Percentiles rank a stretch among this genome's conserved stretches.
These are phyloP conservation scores for Leptinotarsa juncta DNA, from an alignment of 2,888 invertebrate species.

Conservation along the genomic window DNA sequence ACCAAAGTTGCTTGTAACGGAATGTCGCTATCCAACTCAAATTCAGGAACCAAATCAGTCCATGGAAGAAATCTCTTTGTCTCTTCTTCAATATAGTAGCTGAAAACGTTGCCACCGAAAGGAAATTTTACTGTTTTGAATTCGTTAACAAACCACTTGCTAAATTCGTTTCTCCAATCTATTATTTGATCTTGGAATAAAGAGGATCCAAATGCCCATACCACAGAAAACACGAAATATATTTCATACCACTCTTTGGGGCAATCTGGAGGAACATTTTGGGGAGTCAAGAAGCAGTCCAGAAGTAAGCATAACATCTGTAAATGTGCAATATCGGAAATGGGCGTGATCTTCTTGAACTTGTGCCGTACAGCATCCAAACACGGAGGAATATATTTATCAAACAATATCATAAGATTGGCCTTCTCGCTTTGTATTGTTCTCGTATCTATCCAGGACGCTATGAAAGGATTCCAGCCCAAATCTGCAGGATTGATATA, in stretches of 20 bases:
- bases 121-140: constrained; percentile 94
- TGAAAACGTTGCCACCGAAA: constrained; percentile 82
- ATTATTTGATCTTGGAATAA: constrained; percentile 91
- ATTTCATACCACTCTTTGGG: constrained; percentile 95
- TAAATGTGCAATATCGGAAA: constrained; percentile 90
- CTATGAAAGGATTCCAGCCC: constrained; percentile 94
- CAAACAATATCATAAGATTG: constrained; percentile 87
- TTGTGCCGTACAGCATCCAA: constrained; percentile 79
- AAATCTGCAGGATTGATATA: constrained; percentile 95
- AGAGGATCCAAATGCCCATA: constrained; percentile 95
- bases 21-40: constrained; percentile 87
- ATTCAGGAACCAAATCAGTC: constrained; percentile 82
- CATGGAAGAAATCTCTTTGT: constrained; percentile 88
- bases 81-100: constrained; percentile 88
- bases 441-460: constrained; percentile 88
- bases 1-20: constrained; percentile 84
- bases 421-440: constrained; percentile 80
- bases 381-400: constrained; percentile 90
- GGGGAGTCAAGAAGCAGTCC: constrained; percentile 84
- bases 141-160: constrained; percentile 94
- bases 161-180: constrained; percentile 94
- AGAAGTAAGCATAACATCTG: constrained; percentile 89
- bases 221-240: constrained; percentile 89
- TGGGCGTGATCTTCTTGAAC: constrained; percentile 91
- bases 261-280: constrained; percentile 86